Evolutionary conservation across 2,113 vertebrate species (phyloP), one percentile per base, ranked within the genome.

Genomic region (Labeo catla): DNA sequence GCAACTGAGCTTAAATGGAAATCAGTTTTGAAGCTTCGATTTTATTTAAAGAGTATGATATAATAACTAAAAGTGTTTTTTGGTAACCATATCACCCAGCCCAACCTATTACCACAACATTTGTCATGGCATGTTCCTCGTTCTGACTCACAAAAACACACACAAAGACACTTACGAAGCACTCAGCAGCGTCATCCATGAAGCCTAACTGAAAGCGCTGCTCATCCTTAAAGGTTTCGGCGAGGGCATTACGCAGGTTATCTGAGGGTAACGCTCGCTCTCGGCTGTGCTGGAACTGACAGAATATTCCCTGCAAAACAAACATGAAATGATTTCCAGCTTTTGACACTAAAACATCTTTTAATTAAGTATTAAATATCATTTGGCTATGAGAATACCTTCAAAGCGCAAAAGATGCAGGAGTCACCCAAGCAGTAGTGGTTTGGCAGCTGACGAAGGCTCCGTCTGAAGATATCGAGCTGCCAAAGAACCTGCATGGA

Each of bases 181-280:
- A 99, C 90, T 99, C 98, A 2, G 98, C 98, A 45, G 98, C 98
- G 87, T 99, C 98, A 47, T 99, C 97, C 98, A 99, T 99, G 74
- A 97, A 96, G 54, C 98, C 98, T 87, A 99, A 96, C 93, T 99
- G 98, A 94, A 99, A 99, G 57, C 98, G 95, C 54, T 98, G 98
- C 81, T 99, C 98, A 80, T 99, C 98, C 93, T 97, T 97, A 93
- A 99, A 99, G 90, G 97, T 99, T 89, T 99, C 98, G 0, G 98
- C 98, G 7, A 99, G 94, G 83, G 98, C 98, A 8, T 96, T 95
- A 80, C 98, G 95, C 93, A 99, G 95, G 87, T 97, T 97, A 92
- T 99, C 97, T 0, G 98, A 99, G 0, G 98, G 97, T 49, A 99
- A 95, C 0, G 97, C 98, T n/a, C 98, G 96, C 83, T 99, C 97